Base-by-base conservation (phyloP, 2,888 invertebrate genomes). In the Myathropa florea region DNA sequence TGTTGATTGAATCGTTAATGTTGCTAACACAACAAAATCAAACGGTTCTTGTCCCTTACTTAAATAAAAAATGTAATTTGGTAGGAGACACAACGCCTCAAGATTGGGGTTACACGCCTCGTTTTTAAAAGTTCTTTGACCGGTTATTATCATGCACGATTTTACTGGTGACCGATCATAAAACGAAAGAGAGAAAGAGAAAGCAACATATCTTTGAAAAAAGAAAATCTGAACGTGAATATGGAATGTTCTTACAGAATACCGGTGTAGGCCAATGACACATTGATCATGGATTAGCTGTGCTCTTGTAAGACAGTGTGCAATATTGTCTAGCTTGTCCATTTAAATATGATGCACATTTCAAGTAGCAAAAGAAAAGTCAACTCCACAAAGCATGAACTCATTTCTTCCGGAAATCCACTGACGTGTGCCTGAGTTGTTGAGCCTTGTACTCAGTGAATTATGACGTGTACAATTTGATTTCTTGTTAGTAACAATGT, bases 251-350 rank as follows among this genome's bases (percentile, higher is more conserved):
- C n/a, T 33, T 26, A 9, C 14, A 3, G 3, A 23, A n/a, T n/a
- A 57, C 76, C 60, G 59, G 65, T 46, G 30, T 39, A 68, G 77
- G 77, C 68, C 55, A 57, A 70, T 63, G 77, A 77, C 68, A 70
- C 68, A 26, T 36, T 36, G 53, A 60, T 76, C 46, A 18, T 59
- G 57, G 21, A 10, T n/a, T 14, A 14, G 46, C 24, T 46, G 4
- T 46, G n/a, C n/a, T n/a, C n/a, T n/a, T n/a, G n/a, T n/a, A n/a
- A n/a, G n/a, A n/a, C 24, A n/a, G 12, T 33, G 12, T 33, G 12
- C 33, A 33, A 33, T 12, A 33, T 33, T 33, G 33, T 33, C 33
- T 12, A 12, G 33, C 33, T 33, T 33, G 10, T 10, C 10, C 12
- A 3, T 9, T 33, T 28, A 28, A 28, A 4, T n/a, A n/a, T n/a